A percentile compares a stretch with the other conserved stretches of the same genome.
Conservation (phyloP, 2,888 invertebrate genomes). For the Dexiosoma caninum region DNA sequence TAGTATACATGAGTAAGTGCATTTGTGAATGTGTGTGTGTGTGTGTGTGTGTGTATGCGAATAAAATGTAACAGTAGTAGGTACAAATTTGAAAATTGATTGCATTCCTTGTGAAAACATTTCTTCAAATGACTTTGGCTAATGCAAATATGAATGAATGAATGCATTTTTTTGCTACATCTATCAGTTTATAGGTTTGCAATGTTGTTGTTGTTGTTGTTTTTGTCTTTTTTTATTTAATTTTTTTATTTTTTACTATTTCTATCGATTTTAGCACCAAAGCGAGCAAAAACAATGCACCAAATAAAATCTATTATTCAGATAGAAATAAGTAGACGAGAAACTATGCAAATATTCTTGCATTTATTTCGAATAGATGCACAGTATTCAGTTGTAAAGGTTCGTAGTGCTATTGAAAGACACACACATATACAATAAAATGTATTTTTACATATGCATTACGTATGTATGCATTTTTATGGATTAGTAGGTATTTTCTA, state of each 20-base stretch:
- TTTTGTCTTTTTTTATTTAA: too few species aligned
- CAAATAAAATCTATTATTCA: slow-evolving; percentile 48
- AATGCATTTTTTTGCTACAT: slow-evolving; percentile 20
- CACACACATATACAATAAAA: neutral
- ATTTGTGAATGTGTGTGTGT: neutral
- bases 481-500: neutral
- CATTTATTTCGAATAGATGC: slow-evolving; percentile 35
- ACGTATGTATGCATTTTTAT: too few species aligned
- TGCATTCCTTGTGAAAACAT: slow-evolving; percentile 72
- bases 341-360: slow-evolving; percentile 27
- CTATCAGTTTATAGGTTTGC: neutral
- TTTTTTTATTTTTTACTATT: slow-evolving; percentile 12
- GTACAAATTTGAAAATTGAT: slow-evolving; percentile 76
- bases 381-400: slow-evolving; percentile 8
- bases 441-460: neutral
- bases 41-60: neutral
- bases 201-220: neutral
- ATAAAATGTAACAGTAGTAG: slow-evolving; percentile 30
- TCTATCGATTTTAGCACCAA: slow-evolving; percentile 49
- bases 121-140: slow-evolving; percentile 64
- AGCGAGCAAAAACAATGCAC: slow-evolving; percentile 56
- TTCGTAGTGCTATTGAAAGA: neutral
- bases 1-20: too few species aligned
- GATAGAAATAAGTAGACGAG: slow-evolving; percentile 32
- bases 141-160: slow-evolving; percentile 63